Conservation (phyloP, 2,888 invertebrate genomes). For the Teleogryllus oceanicus region DNA sequence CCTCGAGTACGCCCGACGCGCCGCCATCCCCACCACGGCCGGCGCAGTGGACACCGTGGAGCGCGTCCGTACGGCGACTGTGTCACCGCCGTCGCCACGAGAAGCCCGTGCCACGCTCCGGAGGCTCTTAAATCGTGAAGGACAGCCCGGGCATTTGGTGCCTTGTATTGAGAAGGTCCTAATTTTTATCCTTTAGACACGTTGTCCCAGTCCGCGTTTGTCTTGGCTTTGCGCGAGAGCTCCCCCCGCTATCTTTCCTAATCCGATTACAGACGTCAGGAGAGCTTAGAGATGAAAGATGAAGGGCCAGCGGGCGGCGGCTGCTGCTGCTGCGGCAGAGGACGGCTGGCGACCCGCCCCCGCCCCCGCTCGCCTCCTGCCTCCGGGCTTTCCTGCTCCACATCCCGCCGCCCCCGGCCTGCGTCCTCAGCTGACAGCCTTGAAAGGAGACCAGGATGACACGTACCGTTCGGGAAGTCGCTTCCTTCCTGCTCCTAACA, state of each 20-base stretch:
- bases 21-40: no score
- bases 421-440: no score
- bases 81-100: neutral
- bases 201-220: conserved; percentile 18
- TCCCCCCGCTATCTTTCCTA: neutral
- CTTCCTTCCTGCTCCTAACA: no score
- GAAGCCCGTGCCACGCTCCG: neutral
- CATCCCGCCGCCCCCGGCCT: no score
- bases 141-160: neutral
- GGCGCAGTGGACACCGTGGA: no score
- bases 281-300: conserved; percentile 18
- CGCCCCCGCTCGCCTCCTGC: neutral
- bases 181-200: conserved; percentile 10
- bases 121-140: conserved; percentile 18
- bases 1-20: no score
- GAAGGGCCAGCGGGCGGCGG: conserved; percentile 4
- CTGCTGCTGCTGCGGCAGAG: neutral
- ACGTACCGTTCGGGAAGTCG: no score
- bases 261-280: conserved; percentile 18
- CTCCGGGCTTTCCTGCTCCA: no score
- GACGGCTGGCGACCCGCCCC: neutral
- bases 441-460: no score
- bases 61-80: no score
- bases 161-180: conserved; percentile 18
- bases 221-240: conserved; percentile 12